Evolutionary conservation across 2,113 vertebrate species (phyloP), one percentile per base, ranked within the genome.

Genomic region (Psilopogon haemacephalus): DNA sequence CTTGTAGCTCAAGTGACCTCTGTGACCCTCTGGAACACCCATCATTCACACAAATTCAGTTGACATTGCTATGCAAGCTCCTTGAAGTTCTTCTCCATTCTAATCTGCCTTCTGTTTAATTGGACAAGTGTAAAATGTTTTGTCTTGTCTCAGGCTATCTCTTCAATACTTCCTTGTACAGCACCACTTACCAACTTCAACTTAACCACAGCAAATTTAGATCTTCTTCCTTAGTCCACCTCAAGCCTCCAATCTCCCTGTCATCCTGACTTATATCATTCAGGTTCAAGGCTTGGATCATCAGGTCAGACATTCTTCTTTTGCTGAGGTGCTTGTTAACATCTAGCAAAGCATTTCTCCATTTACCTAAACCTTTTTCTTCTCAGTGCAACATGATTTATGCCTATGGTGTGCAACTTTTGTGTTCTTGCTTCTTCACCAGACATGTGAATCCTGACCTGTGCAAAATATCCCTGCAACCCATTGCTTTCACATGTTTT

Each of bases 241-340:
- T 64, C 19, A 64, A 1, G 3, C 23, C 23, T 63, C 19, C 0
- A 0, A 48, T 15, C 7, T 55, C 19, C 21, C 19, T 3, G 0
- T 42, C 48, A 68, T 30, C 2, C n/a, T 69, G 48, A 5, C 3
- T 15, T 38, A 28, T 16, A 28, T 16, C 20, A 58, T 63, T 23
- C 48, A 46, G 16, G 11, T 9, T 70, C 4, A 3, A 2, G 35
- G 3, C 32, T 55, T 23, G 7, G 20, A 26, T 55, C 46, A 55
- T 68, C 32, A 64, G n/a, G 24, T 26, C 42, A 65, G 59, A 24
- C 15, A 38, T 12, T 44, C n/a, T 30, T 71, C 23, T 58, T 5
- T 11, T 52, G 23, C 30, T 55, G 71, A 73, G 10, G 23, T n/a
- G 4, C 6, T 60, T 40, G 2, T 5, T 28, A 13, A 13, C 12